Evolutionary conservation across 2,113 vertebrate species (phyloP), one percentile per base, ranked within the genome.

Genomic region (Myotis davidii): DNA sequence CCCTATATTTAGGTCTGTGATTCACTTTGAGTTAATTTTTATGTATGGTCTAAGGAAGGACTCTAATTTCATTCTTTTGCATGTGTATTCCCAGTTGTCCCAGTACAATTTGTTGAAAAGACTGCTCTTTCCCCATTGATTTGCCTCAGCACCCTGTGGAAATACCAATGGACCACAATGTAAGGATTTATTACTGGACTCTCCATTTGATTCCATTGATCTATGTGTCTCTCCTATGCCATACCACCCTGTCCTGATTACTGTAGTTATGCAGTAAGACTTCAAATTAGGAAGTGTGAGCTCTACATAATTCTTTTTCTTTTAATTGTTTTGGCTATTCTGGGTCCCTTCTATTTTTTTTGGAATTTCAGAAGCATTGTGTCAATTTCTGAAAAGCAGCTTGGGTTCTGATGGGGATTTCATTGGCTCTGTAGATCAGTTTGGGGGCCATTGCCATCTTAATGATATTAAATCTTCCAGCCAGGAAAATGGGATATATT

Each of bases 1-100:
- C 34, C n/a, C 34, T 61, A 10, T 9, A 64, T 70, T 84, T 85
- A 54, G 21, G 32, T 61, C 50, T 69, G 2, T 73, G 29, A 79
- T 76, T 64, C 17, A 45, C 90, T 88, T 91, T 86, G 48, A 92
- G 65, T 69, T 89, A 83, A 42, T 65, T 90, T 94, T 82, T 70
- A 11, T 77, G 4, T 37, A 13, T 72, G 45, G 12, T 88, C 7
- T 88, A 52, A 70, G 39, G 34, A 85, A 94, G 25, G 21, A 16
- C 12, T 67, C 42, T 9, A 21, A 10, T 3, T 78, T 34, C 11
- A 39, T 56, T 34, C n/a, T 91, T 73, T 73, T 77, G 11, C 48
- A 56, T 48, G 61, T 54, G 48, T 13, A 6, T 70, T 56, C 70
- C 61, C 37, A 50, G 5, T 94, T 52, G 8, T 91, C n/a, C 42